Evolutionary conservation across 23 tunicate genomes (phyloP), one percentile per base, ranked within the genome.

Genomic region (Oikopleura dioica): DNA sequence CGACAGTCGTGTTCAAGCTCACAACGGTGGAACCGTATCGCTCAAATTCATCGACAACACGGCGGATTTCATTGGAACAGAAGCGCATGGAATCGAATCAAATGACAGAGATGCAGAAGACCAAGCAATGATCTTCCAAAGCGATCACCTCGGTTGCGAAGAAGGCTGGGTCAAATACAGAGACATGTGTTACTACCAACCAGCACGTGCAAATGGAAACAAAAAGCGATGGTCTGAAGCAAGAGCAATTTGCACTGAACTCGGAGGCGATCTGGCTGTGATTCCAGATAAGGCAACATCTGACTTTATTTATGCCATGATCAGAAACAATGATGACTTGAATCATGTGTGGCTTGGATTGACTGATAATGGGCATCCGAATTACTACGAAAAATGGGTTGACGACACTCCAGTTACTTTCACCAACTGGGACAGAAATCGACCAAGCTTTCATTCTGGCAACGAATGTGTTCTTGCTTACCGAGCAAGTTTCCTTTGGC

Each of bases 61-160:
- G 33, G 37, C 35, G 0, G 76, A 78, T 1, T 88, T 83, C 35
- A 37, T 38, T 2, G 88, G 95, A 0, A 78, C 95, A 0, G 35
- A 59, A 1, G 82, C 79, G n/a, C 85, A 88, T 34, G 95, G 95
- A 1, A 69, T 88, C n/a, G 69, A 82, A 12, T 88, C 95, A 63
- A 36, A 76, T 0, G 75, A 75, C 38, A 76, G 35, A 51, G 95
- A 78, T 1, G 12, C 81, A 0, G 78, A 75, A 38, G 76, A 72
- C 4, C 76, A 77, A 5, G 16, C 72, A 16, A 63, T 63, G 72
- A 63, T 63, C 26, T 63, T 63, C 26, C 30, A 63, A 63, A 63
- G 95, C 35, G 88, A 88, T 76, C 86, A 81, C 38, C 79, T 88
- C 35, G 95, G 95, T 9, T 88, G 95, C 63, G 85, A 84, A 26